Base-by-base conservation (phyloP, 2,113 vertebrate species). In the Thomomys bottae region DNA sequence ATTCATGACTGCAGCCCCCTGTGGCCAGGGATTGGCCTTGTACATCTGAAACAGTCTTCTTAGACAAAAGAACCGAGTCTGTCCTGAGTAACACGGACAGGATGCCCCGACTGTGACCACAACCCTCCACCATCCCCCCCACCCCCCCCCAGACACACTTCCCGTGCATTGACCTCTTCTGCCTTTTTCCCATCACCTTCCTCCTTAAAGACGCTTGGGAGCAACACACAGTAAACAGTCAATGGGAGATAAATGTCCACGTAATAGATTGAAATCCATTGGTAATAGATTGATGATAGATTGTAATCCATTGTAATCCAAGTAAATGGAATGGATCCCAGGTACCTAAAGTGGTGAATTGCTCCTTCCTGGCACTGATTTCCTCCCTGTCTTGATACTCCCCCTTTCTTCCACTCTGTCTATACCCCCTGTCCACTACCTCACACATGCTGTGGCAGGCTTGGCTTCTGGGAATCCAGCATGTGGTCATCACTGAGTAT, bases 351-450 rank as follows among this genome's bases (percentile, higher is more conserved):
- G 20, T 34, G 45, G 7, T 14, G 34, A 72, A 15, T 26, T 21
- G 6, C 8, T 8, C 21, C 24, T 34, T 45, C n/a, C 59, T 26
- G 6, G 3, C 2, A 17, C 20, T 0, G 10, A 7, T 61, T 45
- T 3, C 9, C 42, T 32, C 63, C 36, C 38, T 54, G 85, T 42
- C 57, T n/a, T 42, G 26, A 32, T 54, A 64, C 36, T 0, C 28
- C 38, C 6, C 40, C 32, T 5, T 12, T 59, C 63, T 17, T 23
- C 6, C 59, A 1, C 2, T 11, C 45, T 30, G 26, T 14, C 14
- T 34, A 8, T 26, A 57, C 7, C 72, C 32, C 24, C 75, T 17
- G 0, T 17, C 40, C 57, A 61, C 20, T 0, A 2, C 36, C 64
- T 73, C 11, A 26, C 24, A 14, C 30, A 49, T 20, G 8, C 8